These are phyloP conservation scores for Gymnobelideus leadbeateri DNA, from an alignment of 2,113 vertebrate genomes.

Conservation along the genomic window DNA sequence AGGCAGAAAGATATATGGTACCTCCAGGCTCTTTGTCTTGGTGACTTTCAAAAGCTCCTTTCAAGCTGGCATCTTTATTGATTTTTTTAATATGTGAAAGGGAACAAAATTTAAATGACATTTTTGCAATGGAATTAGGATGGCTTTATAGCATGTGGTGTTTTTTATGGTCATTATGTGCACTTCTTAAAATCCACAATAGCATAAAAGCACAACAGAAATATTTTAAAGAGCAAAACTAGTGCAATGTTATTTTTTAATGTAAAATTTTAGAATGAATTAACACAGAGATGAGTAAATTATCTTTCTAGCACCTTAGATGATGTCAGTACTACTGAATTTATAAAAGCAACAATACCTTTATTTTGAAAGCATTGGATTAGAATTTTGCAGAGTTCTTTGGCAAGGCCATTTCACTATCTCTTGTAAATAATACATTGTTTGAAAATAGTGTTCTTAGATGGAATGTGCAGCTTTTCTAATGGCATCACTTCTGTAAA, in stretches of 20 bases:
- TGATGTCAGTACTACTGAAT: not conserved
- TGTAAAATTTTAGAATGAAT: not conserved
- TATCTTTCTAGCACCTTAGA: not conserved
- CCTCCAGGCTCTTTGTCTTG: not conserved
- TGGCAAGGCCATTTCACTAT: not conserved
- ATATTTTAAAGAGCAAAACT: not conserved
- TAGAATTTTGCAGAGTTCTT: not conserved
- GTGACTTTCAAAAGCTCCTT: not conserved
- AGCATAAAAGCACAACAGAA: not conserved
- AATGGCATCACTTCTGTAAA: not conserved
- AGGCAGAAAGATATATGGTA: constrained; percentile 1
- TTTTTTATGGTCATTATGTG: not conserved
- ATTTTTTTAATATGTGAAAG: not conserved
- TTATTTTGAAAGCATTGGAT: not conserved
- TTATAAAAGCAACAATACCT: not conserved
- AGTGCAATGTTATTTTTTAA: not conserved
- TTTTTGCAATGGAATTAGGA: not conserved
- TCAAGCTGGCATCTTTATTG: not conserved
- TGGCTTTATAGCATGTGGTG: not conserved
- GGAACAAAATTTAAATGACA: constrained; percentile 6
- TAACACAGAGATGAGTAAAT: not conserved
- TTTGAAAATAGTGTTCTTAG: not conserved
- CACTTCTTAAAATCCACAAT: not conserved
- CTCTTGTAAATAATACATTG: not conserved
- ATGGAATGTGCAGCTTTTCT: not conserved